A percentile compares a stretch with the other conserved stretches of the same genome.
phyloP scores from a whole-genome alignment of 2,797 vertebrate species.

The Melanotaenia trifasciata region DNA sequence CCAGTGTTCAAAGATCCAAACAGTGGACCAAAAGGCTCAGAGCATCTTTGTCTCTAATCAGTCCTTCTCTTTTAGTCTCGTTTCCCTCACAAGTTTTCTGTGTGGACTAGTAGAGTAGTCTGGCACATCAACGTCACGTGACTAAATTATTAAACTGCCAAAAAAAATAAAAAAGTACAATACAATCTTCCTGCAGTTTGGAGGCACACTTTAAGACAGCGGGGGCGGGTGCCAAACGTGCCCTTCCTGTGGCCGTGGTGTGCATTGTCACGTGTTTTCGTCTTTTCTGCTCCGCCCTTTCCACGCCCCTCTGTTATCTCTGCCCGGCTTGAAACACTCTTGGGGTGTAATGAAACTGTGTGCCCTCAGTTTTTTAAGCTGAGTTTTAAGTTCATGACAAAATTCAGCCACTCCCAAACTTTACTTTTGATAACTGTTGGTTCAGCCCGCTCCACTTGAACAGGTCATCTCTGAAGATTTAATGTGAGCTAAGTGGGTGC shows the following conservation, averaged over 20 bases:
- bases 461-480: slow-evolving; percentile 55
- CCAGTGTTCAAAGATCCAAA: slow-evolving; percentile 76
- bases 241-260: slow-evolving; percentile 60
- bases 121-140: slow-evolving; percentile 65
- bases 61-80: slow-evolving; percentile 25
- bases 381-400: slow-evolving; percentile 28
- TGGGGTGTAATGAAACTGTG: slow-evolving; percentile 18
- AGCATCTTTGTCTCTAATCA: slow-evolving; percentile 10
- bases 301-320: slow-evolving; percentile 29
- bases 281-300: slow-evolving; percentile 16
- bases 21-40: slow-evolving; percentile 51
- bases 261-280: slow-evolving; percentile 46
- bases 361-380: slow-evolving; percentile 3
- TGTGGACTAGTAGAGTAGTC: slow-evolving; percentile 74
- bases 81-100: slow-evolving; percentile 44
- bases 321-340: slow-evolving; percentile 33
- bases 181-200: slow-evolving; percentile 73
- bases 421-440: neutral
- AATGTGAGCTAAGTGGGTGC: slow-evolving; percentile 58
- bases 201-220: slow-evolving; percentile 73
- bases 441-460: slow-evolving; percentile 1
- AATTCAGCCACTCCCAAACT: neutral
- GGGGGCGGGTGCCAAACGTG: slow-evolving; percentile 44
- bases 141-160: slow-evolving; percentile 56
- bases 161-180: slow-evolving; percentile 41